Evolutionary conservation across 2,113 vertebrate species (phyloP), one percentile per base, ranked within the genome.

Genomic region (Oostethus manadensis): DNA sequence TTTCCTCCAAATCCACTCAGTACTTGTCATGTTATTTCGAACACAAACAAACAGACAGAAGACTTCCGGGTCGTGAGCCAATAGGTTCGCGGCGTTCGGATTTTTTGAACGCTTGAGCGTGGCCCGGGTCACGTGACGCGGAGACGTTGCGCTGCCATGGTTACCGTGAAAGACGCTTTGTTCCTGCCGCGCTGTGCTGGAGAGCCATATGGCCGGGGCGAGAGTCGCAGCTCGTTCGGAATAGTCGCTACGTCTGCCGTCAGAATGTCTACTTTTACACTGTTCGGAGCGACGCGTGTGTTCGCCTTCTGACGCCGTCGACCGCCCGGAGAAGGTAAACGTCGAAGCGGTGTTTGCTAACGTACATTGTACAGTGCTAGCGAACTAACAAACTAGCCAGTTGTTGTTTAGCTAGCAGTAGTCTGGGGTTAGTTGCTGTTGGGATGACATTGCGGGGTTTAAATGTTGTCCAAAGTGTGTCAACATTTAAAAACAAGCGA

Each of bases 81-180:
- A 89, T 88, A 21, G 78, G 53, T 44, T 71, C 42, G 6, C 38
- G 58, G 67, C 46, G 21, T 1, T 51, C 4, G 73, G 10, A n/a
- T n/a, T 42, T 89, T 89, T 55, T 84, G 77, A 89, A 89, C 78
- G 56, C 29, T 79, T 44, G 59, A 58, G 79, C 18, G 0, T 33
- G 66, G 76, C 15, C n/a, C 6, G 9, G 5, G 61, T 73, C 71
- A 76, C 64, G 21, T 75, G 73, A 0, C 44, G 3, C 21, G 6
- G 50, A 79, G 72, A 85, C 85, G 86, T 86, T 88, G 82, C 68
- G 84, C 78, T 88, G 87, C 83, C 86, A 90, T 89, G 85, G 89
- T 73, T 82, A 90, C 89, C 8, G 4, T 86, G 83, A 89, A 89
- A 86, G 85, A 86, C 86, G 88, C 89, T 88, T 87, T 87, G 88